Evolutionary conservation across 2,797 vertebrate genomes (phyloP).

Genomic region (Enteromius fasciolatus): DNA sequence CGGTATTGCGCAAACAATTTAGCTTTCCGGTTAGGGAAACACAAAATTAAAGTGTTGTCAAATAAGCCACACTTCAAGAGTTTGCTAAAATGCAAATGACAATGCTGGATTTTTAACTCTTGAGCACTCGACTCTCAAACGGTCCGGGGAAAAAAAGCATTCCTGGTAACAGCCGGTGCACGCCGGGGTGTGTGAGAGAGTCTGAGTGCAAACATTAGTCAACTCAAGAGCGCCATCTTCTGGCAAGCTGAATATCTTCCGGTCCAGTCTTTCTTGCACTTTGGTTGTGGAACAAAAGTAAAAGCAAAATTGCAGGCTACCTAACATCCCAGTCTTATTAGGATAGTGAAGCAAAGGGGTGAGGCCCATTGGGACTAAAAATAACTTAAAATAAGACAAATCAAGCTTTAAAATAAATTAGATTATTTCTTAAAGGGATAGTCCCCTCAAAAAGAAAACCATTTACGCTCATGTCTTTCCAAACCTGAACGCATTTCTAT

Average conservation of each 20-base stretch:
- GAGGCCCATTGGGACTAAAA: background rate
- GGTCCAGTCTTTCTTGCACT: background rate
- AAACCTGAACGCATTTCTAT: background rate
- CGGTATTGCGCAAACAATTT: conserved; percentile 70
- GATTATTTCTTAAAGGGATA: background rate
- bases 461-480: background rate
- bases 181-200: background rate
- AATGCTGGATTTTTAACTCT: conserved; percentile 11
- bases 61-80: conserved; percentile 36
- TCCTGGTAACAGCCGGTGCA: background rate
- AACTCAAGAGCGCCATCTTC: conserved; percentile 80
- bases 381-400: background rate
- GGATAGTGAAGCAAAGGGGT: background rate
- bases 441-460: background rate
- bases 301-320: background rate
- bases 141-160: background rate
- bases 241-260: conserved; percentile 54
- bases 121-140: background rate
- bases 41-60: conserved; percentile 58
- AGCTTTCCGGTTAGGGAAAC: conserved; percentile 53
- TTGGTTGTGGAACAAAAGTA: background rate
- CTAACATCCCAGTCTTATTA: background rate
- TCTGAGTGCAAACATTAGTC: background rate
- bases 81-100: conserved; percentile 26
- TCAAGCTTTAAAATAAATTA: background rate